Evolutionary conservation across 2,888 invertebrate genomes (phyloP).

Genomic region (Podabrus alpinus): DNA sequence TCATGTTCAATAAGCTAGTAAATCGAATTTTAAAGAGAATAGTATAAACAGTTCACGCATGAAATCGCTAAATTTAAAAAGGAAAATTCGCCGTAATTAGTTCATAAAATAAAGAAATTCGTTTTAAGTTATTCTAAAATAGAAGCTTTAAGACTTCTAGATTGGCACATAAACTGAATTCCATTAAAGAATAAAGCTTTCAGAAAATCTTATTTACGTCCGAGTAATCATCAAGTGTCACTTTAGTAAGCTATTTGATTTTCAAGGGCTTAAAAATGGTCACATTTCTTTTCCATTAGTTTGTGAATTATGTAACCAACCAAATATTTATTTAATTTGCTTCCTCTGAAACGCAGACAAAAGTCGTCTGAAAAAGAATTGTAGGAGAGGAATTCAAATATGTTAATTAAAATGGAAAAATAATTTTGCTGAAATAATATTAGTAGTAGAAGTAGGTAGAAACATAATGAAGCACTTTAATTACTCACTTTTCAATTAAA

Average conservation of each 20-base stretch:
- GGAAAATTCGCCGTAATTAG: neutral
- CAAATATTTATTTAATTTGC: neutral
- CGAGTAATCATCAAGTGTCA: constrained; percentile 30
- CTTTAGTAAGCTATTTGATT: constrained; percentile 28
- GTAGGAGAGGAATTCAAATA: neutral
- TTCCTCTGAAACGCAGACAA: neutral
- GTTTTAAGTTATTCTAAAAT: constrained; percentile 2
- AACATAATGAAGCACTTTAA: neutral
- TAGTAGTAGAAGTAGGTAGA: neutral
- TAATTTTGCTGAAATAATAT: neutral
- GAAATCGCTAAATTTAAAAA: neutral
- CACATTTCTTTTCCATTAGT: constrained; percentile 47
- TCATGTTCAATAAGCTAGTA: neutral
- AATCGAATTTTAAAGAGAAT: neutral
- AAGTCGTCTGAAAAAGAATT: neutral
- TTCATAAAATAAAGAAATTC: neutral
- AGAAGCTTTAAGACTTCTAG: constrained; percentile 2
- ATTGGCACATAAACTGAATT: constrained; percentile 21
- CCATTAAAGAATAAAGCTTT: constrained; percentile 27
- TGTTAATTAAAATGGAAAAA: neutral
- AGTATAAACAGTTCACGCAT: neutral
- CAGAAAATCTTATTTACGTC: constrained; percentile 24
- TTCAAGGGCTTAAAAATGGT: constrained; percentile 29
- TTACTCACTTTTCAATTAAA: neutral
- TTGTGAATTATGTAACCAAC: constrained; percentile 44